phyloP scores from a whole-genome alignment of 2,113 vertebrate genomes.

The Telmatochromis bifrenatus region DNA sequence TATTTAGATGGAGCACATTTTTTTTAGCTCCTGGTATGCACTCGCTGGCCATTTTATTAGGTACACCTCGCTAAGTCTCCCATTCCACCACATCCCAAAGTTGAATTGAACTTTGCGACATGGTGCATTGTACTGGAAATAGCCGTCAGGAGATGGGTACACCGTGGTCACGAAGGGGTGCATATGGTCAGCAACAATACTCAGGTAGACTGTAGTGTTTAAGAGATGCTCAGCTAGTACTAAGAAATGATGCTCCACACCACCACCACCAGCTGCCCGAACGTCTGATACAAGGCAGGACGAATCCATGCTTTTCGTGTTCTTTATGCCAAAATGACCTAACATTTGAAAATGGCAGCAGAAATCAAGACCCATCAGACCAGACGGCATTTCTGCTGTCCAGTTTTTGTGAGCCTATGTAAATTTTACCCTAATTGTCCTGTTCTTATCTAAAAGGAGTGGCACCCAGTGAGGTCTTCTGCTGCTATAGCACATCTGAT shows the following conservation, averaged over 20 bases:
- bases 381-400: not conserved
- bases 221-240: not conserved
- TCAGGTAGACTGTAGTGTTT: not conserved
- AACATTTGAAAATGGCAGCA: not conserved
- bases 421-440: not conserved
- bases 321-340: not conserved
- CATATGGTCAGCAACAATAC: not conserved
- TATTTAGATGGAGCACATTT: not conserved
- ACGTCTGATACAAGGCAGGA: not conserved
- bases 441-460: not conserved
- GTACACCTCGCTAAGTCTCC: not conserved
- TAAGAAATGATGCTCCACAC: not conserved
- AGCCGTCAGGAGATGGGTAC: not conserved
- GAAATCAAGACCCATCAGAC: not conserved
- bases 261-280: not conserved
- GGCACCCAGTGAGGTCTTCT: not conserved
- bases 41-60: not conserved
- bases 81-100: not conserved
- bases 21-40: not conserved
- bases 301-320: not conserved
- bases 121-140: not conserved
- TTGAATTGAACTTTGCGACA: not conserved
- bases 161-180: not conserved
- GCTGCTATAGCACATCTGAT: not conserved
- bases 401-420: not conserved